phyloP scores from a whole-genome alignment of 2,113 vertebrate species.

The Nerophis ophidion region DNA sequence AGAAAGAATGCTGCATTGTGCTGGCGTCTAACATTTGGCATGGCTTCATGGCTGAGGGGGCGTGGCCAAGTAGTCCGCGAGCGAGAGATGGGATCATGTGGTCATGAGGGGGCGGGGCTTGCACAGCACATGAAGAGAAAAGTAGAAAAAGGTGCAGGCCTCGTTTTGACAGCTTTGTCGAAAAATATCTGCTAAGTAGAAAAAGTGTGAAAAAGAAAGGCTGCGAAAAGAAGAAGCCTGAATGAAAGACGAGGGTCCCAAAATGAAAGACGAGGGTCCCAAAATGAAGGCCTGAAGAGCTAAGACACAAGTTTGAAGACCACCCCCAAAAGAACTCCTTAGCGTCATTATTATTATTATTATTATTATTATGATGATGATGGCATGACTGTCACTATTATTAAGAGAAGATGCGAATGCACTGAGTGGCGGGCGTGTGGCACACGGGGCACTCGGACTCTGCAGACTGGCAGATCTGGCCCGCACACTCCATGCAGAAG shows the following conservation, averaged over 20 bases:
- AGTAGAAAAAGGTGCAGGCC: slow-evolving; percentile 77
- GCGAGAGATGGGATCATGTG: slow-evolving; percentile 8
- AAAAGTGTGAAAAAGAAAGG: slow-evolving; percentile 65
- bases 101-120: slow-evolving; percentile 6
- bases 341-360: slow-evolving; percentile 56
- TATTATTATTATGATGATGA: slow-evolving; percentile 45
- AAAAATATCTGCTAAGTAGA: slow-evolving; percentile 78
- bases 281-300: slow-evolving; percentile 70
- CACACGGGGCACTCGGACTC: slow-evolving; percentile 90
- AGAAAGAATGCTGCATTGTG: background rate
- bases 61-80: slow-evolving; percentile 5
- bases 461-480: slow-evolving; percentile 86
- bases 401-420: slow-evolving; percentile 99
- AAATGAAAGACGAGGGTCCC: slow-evolving; percentile 55
- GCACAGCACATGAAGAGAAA: slow-evolving; percentile 52
- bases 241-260: slow-evolving; percentile 41
- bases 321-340: slow-evolving; percentile 63
- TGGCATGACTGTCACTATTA: slow-evolving; percentile 69
- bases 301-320: slow-evolving; percentile 73
- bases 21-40: slow-evolving; percentile 1
- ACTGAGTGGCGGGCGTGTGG: slow-evolving; percentile 88
- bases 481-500: slow-evolving; percentile 98
- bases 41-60: slow-evolving; percentile 17
- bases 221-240: slow-evolving; percentile 58
- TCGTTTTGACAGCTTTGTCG: slow-evolving; percentile 61